Conservation (phyloP, 2,113 vertebrate species). For the Melierax canorus region DNA sequence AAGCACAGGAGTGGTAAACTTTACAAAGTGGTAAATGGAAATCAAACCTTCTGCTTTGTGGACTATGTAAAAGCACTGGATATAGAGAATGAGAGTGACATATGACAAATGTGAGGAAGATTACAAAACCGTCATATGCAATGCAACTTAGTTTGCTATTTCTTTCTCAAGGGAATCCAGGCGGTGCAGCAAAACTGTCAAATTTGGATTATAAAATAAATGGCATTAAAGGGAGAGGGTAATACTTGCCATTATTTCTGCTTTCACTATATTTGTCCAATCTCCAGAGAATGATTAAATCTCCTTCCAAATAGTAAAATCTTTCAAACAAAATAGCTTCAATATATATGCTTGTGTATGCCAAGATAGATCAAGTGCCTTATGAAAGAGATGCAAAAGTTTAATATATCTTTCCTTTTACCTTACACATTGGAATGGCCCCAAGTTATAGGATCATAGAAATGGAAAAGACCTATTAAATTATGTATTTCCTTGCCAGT, state of each 20-base stretch:
- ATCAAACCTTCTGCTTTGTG: neutral
- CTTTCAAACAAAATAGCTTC: conserved; percentile 30
- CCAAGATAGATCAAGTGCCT: neutral
- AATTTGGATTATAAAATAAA: neutral
- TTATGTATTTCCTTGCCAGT: neutral
- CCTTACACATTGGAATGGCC: neutral
- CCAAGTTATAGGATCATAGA: neutral
- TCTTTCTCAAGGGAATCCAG: neutral
- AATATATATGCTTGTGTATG: neutral
- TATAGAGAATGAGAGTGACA: neutral
- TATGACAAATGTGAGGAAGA: neutral
- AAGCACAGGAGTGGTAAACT: neutral
- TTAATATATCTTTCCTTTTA: conserved; percentile 9
- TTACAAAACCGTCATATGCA: neutral
- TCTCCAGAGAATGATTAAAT: conserved; percentile 3
- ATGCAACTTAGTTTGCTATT: neutral
- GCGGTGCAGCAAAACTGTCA: neutral
- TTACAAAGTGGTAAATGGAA: conserved; percentile 19
- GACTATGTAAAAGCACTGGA: neutral
- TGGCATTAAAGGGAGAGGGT: neutral
- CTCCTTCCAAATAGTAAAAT: conserved; percentile 36
- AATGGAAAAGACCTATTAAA: conserved; percentile 37
- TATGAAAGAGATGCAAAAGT: neutral
- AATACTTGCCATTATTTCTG: conserved; percentile 5
- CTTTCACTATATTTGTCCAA: neutral